Evolutionary conservation across 2,888 invertebrate genomes (phyloP), one percentile per base, ranked within the genome.

Genomic region (Chrysomela aeneicollis): DNA sequence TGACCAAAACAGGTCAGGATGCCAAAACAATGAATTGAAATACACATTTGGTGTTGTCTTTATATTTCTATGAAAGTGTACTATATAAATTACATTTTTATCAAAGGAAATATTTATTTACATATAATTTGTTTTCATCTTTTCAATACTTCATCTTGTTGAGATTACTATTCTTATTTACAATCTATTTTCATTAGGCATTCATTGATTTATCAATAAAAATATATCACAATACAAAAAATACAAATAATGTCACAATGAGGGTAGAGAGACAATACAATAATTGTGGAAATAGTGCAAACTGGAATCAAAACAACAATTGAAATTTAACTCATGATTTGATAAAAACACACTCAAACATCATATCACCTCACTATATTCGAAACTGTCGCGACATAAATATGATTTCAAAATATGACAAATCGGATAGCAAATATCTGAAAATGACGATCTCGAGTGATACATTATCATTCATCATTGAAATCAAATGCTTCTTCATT

Each of bases 151-250:
- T 42, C 42, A 42, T 42, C 42, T 35, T 42, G 42, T 35, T 42
- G 42, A 42, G 42, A 42, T 42, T 42, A n/a, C 42, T 42, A 35
- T 35, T 35, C 12, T 26, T 35, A 35, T 35, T 10, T 42, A 42
- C 42, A 42, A 12, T 2, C 42, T 42, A 15, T 42, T 42, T 42
- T 15, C 12, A 42, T 15, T 15, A 42, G 42, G 42, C 42, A 42
- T 15, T 42, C 42, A 22, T 42, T 15, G 17, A n/a, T 55, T 18
- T 55, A 22, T 21, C 49, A 19, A 19, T 57, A 8, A 46, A 57
- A 57, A 57, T 57, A 57, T 57, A 57, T 57, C 57, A 57, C 57
- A 57, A 57, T 57, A 57, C n/a, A 57, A 46, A 55, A 57, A 57
- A 15, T 57, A 57, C 37, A 57, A 57, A 55, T 21, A 12, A 10